Conservation (phyloP, 2,113 vertebrate species). For the Accipiter virgatus region DNA sequence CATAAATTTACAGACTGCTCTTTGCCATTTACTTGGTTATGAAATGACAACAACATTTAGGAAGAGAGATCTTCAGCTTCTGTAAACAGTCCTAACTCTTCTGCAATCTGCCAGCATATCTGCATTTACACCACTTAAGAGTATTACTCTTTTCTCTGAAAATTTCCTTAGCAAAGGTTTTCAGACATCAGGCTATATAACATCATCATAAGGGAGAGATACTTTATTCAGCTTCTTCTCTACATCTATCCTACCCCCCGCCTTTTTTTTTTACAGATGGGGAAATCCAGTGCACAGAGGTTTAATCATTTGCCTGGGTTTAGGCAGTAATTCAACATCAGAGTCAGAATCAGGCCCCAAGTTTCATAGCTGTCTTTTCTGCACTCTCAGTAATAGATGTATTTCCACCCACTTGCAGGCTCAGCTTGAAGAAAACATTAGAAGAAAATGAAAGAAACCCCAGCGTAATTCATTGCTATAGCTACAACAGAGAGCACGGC, state of each 20-base stretch:
- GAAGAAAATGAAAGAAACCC: not conserved
- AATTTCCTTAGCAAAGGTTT: not conserved
- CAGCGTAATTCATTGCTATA: not conserved
- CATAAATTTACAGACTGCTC: constrained; percentile 15
- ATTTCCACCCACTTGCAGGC: constrained; percentile 28
- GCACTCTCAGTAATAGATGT: not conserved
- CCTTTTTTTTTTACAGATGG: not conserved
- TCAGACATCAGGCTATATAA: not conserved
- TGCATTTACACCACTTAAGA: not conserved
- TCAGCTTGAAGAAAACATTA: constrained; percentile 34
- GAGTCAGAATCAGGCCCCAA: not conserved
- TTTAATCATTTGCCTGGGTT: not conserved
- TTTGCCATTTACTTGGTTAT: constrained; percentile 39
- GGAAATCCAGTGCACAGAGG: not conserved
- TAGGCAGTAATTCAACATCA: not conserved
- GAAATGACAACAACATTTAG: constrained; percentile 4
- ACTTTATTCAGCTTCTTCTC: not conserved
- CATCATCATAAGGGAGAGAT: not conserved
- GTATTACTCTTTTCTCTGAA: not conserved
- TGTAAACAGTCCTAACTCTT: constrained; percentile 7
- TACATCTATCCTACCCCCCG: not conserved
- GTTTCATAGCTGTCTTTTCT: constrained; percentile 2
- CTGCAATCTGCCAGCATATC: not conserved
- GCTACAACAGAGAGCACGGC: not conserved
- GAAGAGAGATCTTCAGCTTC: constrained; percentile 17